Conservation (phyloP, 2,888 invertebrate genomes). For the Pachliopta kotzebuea region DNA sequence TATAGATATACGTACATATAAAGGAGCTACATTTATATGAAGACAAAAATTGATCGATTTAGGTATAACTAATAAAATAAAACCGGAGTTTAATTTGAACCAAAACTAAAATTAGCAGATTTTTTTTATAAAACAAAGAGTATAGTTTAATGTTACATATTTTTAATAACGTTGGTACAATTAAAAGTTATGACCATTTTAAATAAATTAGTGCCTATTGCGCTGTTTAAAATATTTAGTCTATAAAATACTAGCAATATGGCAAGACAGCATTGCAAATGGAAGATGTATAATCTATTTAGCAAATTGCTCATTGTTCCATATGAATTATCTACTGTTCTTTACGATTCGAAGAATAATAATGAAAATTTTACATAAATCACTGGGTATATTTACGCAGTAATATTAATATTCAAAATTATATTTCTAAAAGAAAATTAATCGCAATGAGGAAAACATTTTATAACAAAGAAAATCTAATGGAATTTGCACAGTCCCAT, state of each 20-base stretch:
- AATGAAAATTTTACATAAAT: slow-evolving; percentile 71
- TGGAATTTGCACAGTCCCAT: slow-evolving; percentile 59
- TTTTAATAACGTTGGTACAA: slow-evolving; percentile 4
- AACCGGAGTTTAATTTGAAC: slow-evolving; percentile 50
- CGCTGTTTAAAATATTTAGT: slow-evolving; percentile 63
- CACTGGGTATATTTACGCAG: slow-evolving; percentile 65
- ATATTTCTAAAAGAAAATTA: slow-evolving; percentile 58
- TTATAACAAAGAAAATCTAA: slow-evolving; percentile 27
- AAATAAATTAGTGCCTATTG: slow-evolving; percentile 33
- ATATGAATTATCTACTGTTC: slow-evolving; percentile 65
- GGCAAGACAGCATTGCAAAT: slow-evolving; percentile 78
- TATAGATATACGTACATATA: slow-evolving; percentile 77
- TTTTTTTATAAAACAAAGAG: slow-evolving; percentile 41
- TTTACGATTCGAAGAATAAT: slow-evolving; percentile 75
- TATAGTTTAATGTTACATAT: slow-evolving; percentile 16
- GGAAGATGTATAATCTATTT: slow-evolving; percentile 78
- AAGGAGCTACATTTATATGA: slow-evolving; percentile 69
- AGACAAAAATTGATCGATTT: slow-evolving; percentile 65
- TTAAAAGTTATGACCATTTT: slow-evolving; percentile 14
- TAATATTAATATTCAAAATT: slow-evolving; percentile 58
- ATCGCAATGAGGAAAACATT: slow-evolving; percentile 53
- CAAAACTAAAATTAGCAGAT: not conserved
- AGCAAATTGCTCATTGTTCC: slow-evolving; percentile 78
- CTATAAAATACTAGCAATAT: slow-evolving; percentile 73
- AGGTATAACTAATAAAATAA: slow-evolving; percentile 57